A percentile compares a stretch with the other conserved stretches of the same genome.
These are phyloP conservation scores for Drosophila persimilis DNA, from an alignment of 1,140 invertebrate species.

Conservation along the genomic window DNA sequence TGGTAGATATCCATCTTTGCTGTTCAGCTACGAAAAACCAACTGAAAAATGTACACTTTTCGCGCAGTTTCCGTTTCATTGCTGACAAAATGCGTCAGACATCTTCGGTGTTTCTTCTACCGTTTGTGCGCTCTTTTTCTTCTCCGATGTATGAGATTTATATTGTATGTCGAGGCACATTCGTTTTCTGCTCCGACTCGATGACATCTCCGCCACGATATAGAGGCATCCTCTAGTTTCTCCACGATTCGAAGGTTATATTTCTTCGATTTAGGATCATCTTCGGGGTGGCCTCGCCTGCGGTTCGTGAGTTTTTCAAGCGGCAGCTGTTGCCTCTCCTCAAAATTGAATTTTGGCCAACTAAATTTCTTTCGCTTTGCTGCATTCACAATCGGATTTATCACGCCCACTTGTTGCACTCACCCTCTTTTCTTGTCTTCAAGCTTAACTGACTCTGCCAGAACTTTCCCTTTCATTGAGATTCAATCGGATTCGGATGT, in stretches of 20 bases:
- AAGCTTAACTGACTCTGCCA: not conserved
- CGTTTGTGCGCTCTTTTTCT: not conserved
- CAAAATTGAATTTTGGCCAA: slow-evolving; percentile 34
- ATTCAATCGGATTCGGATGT: slow-evolving; percentile 9
- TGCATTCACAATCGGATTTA: slow-evolving; percentile 3
- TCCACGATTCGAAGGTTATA: no score
- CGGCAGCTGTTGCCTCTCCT: slow-evolving; percentile 17
- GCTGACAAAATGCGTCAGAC: slow-evolving; percentile 12
- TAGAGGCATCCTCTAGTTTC: no score
- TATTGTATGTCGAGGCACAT: not conserved
- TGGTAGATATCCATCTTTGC: slow-evolving; percentile 29
- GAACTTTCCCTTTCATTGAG: slow-evolving; percentile 4
- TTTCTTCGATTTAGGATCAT: not conserved
- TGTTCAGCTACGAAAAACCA: not conserved
- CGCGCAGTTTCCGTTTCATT: not conserved
- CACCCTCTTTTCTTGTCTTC: slow-evolving; percentile 7
- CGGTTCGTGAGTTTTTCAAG: no score
- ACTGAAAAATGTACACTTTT: slow-evolving; percentile 7
- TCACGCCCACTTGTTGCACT: slow-evolving; percentile 50
- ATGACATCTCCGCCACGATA: no score
- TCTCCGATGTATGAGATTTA: not conserved
- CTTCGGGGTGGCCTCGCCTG: no score
- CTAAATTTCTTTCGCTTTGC: slow-evolving; percentile 23
- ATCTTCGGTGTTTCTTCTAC: no score
- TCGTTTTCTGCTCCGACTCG: no score